These are phyloP conservation scores for Trissolcus brochymenae DNA, from an alignment of 2,888 invertebrate genomes.

Conservation along the genomic window DNA sequence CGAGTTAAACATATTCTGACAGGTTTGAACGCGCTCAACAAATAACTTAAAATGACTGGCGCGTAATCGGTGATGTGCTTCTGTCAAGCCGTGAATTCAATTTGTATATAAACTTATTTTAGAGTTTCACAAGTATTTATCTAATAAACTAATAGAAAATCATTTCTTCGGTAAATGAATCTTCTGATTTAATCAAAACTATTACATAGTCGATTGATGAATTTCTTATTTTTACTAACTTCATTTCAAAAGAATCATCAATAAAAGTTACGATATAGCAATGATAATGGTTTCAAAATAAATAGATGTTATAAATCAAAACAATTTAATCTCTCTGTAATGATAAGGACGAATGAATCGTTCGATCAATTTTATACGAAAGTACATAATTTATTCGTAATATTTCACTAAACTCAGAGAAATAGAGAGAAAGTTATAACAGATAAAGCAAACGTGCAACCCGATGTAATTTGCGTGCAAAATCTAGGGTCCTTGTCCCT, in stretches of 20 bases:
- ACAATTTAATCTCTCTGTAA: too few relatives aligned
- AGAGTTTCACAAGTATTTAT: too few relatives aligned
- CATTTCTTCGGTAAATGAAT: too few relatives aligned
- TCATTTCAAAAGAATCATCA: too few relatives aligned
- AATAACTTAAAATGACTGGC: too few relatives aligned
- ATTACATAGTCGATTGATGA: slow-evolving; percentile 1
- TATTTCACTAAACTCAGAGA: slow-evolving; percentile 35
- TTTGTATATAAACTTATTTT: neutral
- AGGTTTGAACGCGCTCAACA: slow-evolving; percentile 1
- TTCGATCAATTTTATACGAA: slow-evolving; percentile 35
- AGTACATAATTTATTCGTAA: slow-evolving; percentile 11
- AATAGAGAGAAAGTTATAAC: slow-evolving; percentile 31
- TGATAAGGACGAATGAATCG: neutral
- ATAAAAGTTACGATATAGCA: too few relatives aligned
- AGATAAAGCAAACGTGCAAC: slow-evolving; percentile 44
- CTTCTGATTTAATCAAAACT: too few relatives aligned
- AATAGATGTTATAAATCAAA: too few relatives aligned
- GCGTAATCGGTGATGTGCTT: too few relatives aligned
- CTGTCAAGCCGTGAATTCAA: neutral
- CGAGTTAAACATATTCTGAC: slow-evolving; percentile 1
- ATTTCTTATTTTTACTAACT: too few relatives aligned
- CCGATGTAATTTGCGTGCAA: slow-evolving; percentile 25
- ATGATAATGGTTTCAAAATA: too few relatives aligned
- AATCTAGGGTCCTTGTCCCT: slow-evolving; percentile 30
- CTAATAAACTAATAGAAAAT: neutral